These are phyloP conservation scores for Drosophila ercepeae DNA, from an alignment of 1,140 invertebrate genomes.

Conservation along the genomic window DNA sequence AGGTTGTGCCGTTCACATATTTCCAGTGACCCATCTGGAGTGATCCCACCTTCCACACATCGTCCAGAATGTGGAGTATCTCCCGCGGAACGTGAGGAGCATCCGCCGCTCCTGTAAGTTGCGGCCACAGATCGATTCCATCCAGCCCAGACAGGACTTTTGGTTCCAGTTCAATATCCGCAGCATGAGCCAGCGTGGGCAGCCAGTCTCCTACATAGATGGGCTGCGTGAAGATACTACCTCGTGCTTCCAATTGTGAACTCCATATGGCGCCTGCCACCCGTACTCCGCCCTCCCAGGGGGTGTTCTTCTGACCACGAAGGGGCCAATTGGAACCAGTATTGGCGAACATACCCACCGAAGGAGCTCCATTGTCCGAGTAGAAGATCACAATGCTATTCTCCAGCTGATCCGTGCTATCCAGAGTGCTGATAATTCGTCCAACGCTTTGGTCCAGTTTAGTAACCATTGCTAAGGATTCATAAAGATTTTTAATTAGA, in stretches of 20 bases:
- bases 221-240: slow-evolving; percentile 88
- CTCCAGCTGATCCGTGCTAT: slow-evolving; percentile 87
- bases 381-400: slow-evolving; percentile 90
- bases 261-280: slow-evolving; percentile 92
- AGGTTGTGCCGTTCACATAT: slow-evolving; percentile 87
- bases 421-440: slow-evolving; percentile 89
- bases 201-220: slow-evolving; percentile 95
- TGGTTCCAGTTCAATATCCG: slow-evolving; percentile 83
- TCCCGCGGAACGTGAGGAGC: slow-evolving; percentile 84
- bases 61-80: slow-evolving; percentile 90
- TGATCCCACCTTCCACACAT: slow-evolving; percentile 86
- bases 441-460: slow-evolving; percentile 94
- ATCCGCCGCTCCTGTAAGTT: slow-evolving; percentile 83
- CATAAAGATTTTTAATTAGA: neutral
- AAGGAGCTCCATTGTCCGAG: slow-evolving; percentile 91
- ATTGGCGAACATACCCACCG: slow-evolving; percentile 89
- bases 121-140: slow-evolving; percentile 89
- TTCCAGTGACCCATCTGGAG: slow-evolving; percentile 90
- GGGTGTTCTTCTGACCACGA: slow-evolving; percentile 91
- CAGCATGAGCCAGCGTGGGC: slow-evolving; percentile 90
- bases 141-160: slow-evolving; percentile 83
- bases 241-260: slow-evolving; percentile 85
- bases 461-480: slow-evolving; percentile 91
- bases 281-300: slow-evolving; percentile 94
- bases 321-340: slow-evolving; percentile 94